Conservation (phyloP, 2,888 invertebrate species). For the Anthoptus insignis region DNA sequence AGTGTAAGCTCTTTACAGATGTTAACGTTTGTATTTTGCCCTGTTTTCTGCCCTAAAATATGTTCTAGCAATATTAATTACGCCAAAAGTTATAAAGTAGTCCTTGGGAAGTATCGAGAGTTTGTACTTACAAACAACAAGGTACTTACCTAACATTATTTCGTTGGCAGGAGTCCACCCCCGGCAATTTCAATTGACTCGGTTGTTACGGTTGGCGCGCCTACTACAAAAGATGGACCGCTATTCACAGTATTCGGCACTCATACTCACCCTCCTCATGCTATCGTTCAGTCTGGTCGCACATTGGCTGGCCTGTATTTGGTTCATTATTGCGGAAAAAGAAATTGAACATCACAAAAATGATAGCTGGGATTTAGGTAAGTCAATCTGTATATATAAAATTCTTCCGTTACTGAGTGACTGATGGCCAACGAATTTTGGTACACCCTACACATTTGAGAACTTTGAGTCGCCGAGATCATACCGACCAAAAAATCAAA, state of each 20-base stretch:
- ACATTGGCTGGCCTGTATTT: slow-evolving; percentile 98
- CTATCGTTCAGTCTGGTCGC: slow-evolving; percentile 97
- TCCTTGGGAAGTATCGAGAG: slow-evolving; percentile 4
- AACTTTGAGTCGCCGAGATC: too few species aligned
- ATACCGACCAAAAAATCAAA: too few species aligned
- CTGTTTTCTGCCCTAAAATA: slow-evolving; percentile 10
- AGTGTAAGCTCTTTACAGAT: too few species aligned
- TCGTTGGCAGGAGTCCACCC: slow-evolving; percentile 88
- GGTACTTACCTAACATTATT: slow-evolving; percentile 23
- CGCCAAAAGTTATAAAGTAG: slow-evolving; percentile 17
- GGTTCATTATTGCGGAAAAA: slow-evolving; percentile 98
- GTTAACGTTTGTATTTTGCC: too few species aligned
- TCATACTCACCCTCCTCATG: slow-evolving; percentile 98
- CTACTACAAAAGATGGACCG: slow-evolving; percentile 98
- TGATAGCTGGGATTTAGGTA: slow-evolving; percentile 94
- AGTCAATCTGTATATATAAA: slow-evolving; percentile 52
- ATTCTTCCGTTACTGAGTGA: too few species aligned
- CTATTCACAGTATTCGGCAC: slow-evolving; percentile 98
- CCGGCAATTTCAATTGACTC: slow-evolving; percentile 95
- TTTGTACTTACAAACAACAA: too few species aligned
- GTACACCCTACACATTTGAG: too few species aligned
- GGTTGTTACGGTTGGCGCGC: slow-evolving; percentile 95
- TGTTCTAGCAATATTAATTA: slow-evolving; percentile 19
- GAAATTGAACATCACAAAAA: slow-evolving; percentile 93
- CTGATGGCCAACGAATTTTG: not conserved